Conservation (phyloP, 2,797 vertebrate species). For the Potorous gilbertii region DNA sequence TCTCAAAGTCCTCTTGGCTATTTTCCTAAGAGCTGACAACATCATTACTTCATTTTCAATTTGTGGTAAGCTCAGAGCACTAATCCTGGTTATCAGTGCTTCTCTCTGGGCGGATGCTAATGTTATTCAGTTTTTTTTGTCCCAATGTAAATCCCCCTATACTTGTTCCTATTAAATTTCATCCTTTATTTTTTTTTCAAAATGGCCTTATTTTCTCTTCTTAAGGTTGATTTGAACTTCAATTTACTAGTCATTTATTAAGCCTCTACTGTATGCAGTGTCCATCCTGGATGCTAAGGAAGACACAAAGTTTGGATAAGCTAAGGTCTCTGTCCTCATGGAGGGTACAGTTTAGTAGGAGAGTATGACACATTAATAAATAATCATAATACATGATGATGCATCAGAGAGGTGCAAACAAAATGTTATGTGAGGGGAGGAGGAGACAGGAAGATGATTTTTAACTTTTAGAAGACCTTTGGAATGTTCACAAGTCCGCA, state of each 20-base stretch:
- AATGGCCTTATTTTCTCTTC: neutral
- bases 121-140: neutral
- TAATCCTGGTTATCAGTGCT: neutral
- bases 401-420: neutral
- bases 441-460: neutral
- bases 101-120: neutral
- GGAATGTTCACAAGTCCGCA: neutral
- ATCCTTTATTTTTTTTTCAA: neutral
- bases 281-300: too few species aligned
- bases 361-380: neutral
- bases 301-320: neutral
- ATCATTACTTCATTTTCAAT: neutral
- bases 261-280: neutral
- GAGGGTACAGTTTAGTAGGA: neutral
- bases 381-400: neutral
- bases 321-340: neutral
- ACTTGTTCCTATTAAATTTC: neutral
- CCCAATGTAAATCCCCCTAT: neutral
- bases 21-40: neutral
- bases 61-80: neutral
- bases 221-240: neutral
- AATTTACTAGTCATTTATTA: neutral
- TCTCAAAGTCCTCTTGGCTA: neutral
- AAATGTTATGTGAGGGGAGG: neutral
- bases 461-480: neutral